These are phyloP conservation scores for Odontocerum albicorne DNA, from an alignment of 2,888 invertebrate species.

Conservation along the genomic window DNA sequence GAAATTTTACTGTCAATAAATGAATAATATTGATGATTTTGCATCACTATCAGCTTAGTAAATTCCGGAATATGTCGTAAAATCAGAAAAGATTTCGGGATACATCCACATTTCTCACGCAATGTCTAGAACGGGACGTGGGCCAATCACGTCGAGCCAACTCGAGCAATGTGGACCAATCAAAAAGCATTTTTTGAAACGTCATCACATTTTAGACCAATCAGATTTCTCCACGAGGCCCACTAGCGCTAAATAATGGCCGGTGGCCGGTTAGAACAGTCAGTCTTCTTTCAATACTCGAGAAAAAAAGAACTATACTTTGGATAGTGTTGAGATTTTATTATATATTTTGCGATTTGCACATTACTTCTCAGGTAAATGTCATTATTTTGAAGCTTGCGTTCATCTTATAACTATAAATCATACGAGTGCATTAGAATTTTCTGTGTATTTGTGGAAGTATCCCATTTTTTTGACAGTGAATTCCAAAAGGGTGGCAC, in stretches of 20 bases:
- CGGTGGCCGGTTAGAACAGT: conserved; percentile 50
- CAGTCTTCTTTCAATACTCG: conserved; percentile 53
- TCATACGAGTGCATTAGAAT: not conserved
- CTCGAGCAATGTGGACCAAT: conserved; percentile 57
- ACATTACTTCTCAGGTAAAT: conserved; percentile 24
- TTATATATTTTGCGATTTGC: conserved; percentile 13
- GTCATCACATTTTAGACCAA: conserved; percentile 57
- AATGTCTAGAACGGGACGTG: conserved; percentile 56
- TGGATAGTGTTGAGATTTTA: conserved; percentile 18
- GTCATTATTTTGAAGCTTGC: conserved; percentile 3
- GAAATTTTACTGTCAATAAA: too few relatives aligned
- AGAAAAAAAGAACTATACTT: conserved; percentile 39
- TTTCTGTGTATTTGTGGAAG: conserved; percentile 3
- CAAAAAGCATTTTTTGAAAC: conserved; percentile 41
- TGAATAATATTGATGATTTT: too few relatives aligned
- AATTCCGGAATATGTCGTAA: too few relatives aligned
- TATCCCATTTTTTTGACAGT: conserved; percentile 10
- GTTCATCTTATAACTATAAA: not conserved
- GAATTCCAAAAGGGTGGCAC: conserved; percentile 10
- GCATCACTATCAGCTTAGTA: too few relatives aligned
- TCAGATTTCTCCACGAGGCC: conserved; percentile 60
- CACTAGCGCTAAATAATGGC: conserved; percentile 58
- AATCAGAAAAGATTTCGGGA: conserved; percentile 2
- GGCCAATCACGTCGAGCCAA: conserved; percentile 67
- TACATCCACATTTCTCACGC: conserved; percentile 39